These are phyloP conservation scores for Numenius arquata DNA, from an alignment of 2,113 vertebrate species.

Conservation along the genomic window DNA sequence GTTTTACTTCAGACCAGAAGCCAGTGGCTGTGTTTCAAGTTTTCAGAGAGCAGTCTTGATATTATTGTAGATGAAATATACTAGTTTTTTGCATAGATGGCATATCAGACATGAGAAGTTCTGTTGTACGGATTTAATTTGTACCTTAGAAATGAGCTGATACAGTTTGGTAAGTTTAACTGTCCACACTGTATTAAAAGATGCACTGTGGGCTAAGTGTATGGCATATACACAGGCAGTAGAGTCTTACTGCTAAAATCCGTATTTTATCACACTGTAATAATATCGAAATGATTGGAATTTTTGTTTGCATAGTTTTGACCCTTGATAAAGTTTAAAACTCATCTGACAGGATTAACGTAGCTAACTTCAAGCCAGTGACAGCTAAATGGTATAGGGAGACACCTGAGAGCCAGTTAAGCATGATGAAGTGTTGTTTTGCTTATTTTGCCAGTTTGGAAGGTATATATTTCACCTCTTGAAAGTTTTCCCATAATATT, in stretches of 20 bases:
- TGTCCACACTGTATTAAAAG: background rate
- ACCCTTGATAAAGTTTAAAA: background rate
- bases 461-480: conserved; percentile 47
- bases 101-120: background rate
- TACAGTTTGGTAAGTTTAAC: background rate
- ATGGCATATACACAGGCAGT: background rate
- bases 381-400: background rate
- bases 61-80: background rate
- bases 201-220: background rate
- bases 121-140: background rate
- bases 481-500: conserved; percentile 40
- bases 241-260: background rate
- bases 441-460: conserved; percentile 29
- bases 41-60: background rate
- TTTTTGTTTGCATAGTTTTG: background rate
- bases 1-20: background rate
- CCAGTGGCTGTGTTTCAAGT: background rate
- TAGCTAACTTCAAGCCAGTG: background rate
- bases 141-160: background rate
- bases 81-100: background rate
- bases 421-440: conserved; percentile 61
- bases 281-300: background rate
- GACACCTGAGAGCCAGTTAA: conserved; percentile 11
- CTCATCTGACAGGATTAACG: background rate
- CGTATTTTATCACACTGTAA: background rate